Conservation (phyloP, 2,113 vertebrate genomes). For the Bos javanicus region DNA sequence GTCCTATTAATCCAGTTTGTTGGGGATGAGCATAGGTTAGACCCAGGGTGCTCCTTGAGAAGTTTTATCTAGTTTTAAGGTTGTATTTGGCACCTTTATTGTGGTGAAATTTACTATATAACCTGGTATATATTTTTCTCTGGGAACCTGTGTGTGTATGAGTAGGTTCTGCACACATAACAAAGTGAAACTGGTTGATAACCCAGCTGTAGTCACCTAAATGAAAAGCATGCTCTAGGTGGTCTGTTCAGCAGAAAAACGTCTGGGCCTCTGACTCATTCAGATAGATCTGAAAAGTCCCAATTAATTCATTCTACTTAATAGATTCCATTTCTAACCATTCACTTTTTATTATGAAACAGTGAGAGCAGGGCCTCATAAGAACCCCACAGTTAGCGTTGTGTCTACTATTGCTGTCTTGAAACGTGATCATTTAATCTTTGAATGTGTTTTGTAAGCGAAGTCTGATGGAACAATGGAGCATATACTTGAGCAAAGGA, state of each 20-base stretch:
- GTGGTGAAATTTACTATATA: neutral
- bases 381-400: neutral
- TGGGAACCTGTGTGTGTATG: neutral
- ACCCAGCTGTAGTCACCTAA: neutral
- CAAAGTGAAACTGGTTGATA: neutral
- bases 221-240: neutral
- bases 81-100: constrained; percentile 23
- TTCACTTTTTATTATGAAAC: neutral
- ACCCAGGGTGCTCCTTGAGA: constrained; percentile 63
- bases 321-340: neutral
- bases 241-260: neutral
- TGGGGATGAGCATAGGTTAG: neutral
- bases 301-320: neutral
- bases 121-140: neutral
- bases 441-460: neutral
- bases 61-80: constrained; percentile 54
- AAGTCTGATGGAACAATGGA: neutral
- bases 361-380: neutral
- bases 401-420: neutral
- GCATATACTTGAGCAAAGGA: neutral
- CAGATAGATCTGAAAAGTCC: neutral
- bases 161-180: neutral
- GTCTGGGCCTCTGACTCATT: neutral
- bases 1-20: constrained; percentile 56
- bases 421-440: neutral